Evolutionary conservation across 1,140 invertebrate genomes (phyloP), one percentile per base, ranked within the genome.

Genomic region (Caenorhabditis tropicalis): DNA sequence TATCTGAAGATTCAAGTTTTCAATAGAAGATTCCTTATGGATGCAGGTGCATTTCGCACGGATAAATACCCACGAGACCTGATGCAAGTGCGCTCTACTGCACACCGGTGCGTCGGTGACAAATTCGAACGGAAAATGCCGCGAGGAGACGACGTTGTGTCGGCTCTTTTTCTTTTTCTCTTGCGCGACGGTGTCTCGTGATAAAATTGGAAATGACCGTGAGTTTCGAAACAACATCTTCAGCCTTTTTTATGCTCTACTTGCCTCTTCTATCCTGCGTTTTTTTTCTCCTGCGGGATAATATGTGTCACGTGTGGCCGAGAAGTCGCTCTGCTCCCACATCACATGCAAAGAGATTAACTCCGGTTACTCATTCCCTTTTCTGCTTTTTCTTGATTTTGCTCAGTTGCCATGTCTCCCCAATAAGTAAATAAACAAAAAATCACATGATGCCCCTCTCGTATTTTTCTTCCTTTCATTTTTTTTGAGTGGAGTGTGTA

Each of bases 51-150:
- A n/a, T n/a, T n/a, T n/a, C n/a, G n/a, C n/a, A n/a, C n/a, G n/a
- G n/a, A n/a, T n/a, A n/a, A n/a, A n/a, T n/a, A n/a, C n/a, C n/a
- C n/a, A 36, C 19, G 1, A 19, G n/a, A 29, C 29, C 19, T 21
- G 27, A 4, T 36, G 58, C 36, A 74, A 43, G 24, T n/a, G 19
- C 65, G 65, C 65, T 43, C 65, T n/a, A 43, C 19, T 36, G 65
- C n/a, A 36, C 58, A 15, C 29, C 3, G 29, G 33, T 65, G 29
- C 58, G 58, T 36, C 65, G 19, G n/a, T n/a, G 36, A 43, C 2
- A 33, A 74, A 74, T 74, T 74, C 65, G 65, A 74, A 74, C 36
- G 31, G 65, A 31, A 74, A 74, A 31, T 7, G 21, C 65, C 65
- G 65, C 65, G 65, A 74, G 65, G 33, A 58, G 24, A 29, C 29